Evolutionary conservation across 1,140 invertebrate species (phyloP), one percentile per base, ranked within the genome.

Genomic region (Achroia grisella): DNA sequence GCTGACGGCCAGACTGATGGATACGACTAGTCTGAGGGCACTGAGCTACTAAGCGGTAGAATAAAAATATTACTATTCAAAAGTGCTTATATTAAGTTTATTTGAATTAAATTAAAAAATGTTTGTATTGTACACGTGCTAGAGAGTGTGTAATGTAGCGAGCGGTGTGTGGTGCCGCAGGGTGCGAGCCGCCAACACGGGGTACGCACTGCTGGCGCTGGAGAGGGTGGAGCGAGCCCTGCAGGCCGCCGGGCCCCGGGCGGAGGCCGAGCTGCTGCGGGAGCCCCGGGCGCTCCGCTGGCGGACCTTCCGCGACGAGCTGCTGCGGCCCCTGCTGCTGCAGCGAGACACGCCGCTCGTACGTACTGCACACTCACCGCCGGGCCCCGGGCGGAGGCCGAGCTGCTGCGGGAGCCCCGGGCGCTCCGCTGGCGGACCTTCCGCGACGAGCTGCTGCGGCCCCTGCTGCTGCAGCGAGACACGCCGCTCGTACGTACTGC

Each of bases 341-440:
- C 47, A 48, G 3, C 59, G 51, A 35, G 63, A 67, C 52, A 67
- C 62, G 43, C 72, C 68, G 15, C 63, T 72, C 10, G 67, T 72
- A 12, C 56, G 58, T 61, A 23, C n/a, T n/a, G n/a, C 17, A 23
- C 17, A 6, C 17, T 6, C 17, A 23, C 17, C 17, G 2, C n/a
- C n/a, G n/a, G n/a, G n/a, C n/a, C n/a, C n/a, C n/a, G n/a, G n/a
- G n/a, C n/a, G n/a, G n/a, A n/a, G 13, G 39, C 32, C 28, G n/a
- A 11, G 28, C 12, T 15, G 44, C 44, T 23, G 48, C 35, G 23
- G 1, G 12, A 30, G 10, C 28, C 10, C 33, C 17, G 31, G 31
- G 3, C 27, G 13, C 31, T 8, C 27, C 56, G 64, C 39, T 71
- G 58, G 62, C 29, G n/a, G n/a, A 17, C 43, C 41, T 62, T 70